Evolutionary conservation across 2,113 vertebrate genomes (phyloP).

Genomic region (Motacilla alba): DNA sequence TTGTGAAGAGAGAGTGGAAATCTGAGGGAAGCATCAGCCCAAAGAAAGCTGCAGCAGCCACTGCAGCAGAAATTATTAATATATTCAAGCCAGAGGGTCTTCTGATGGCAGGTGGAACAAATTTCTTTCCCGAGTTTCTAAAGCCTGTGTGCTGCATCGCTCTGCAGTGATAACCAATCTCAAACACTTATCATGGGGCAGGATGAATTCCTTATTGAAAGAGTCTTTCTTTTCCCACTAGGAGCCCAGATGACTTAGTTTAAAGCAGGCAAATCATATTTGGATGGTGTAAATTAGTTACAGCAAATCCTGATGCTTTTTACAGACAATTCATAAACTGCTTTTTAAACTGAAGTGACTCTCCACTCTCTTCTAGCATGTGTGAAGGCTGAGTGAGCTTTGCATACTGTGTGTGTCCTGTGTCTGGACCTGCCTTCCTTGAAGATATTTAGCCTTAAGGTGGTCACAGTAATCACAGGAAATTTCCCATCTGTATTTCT

Average conservation of each 20-base stretch:
- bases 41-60: not conserved
- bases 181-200: not conserved
- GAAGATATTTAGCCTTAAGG: not conserved
- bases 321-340: not conserved
- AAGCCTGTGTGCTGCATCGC: not conserved
- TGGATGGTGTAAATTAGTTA: not conserved
- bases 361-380: not conserved
- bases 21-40: not conserved
- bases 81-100: not conserved
- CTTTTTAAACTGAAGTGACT: not conserved
- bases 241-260: not conserved
- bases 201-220: not conserved
- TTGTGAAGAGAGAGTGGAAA: not conserved
- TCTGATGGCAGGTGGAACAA: not conserved
- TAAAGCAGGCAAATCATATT: not conserved
- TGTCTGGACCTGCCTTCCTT: not conserved
- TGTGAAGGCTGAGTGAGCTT: not conserved
- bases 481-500: not conserved
- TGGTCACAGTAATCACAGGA: not conserved
- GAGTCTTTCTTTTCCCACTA: not conserved
- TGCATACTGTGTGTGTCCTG: rapidly evolving
- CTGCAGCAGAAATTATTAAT: not conserved
- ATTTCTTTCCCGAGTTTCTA: not conserved
- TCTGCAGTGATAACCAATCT: not conserved
- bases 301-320: not conserved